Conservation (phyloP, 2,888 invertebrate genomes). For the Sarcophaga subvicina region DNA sequence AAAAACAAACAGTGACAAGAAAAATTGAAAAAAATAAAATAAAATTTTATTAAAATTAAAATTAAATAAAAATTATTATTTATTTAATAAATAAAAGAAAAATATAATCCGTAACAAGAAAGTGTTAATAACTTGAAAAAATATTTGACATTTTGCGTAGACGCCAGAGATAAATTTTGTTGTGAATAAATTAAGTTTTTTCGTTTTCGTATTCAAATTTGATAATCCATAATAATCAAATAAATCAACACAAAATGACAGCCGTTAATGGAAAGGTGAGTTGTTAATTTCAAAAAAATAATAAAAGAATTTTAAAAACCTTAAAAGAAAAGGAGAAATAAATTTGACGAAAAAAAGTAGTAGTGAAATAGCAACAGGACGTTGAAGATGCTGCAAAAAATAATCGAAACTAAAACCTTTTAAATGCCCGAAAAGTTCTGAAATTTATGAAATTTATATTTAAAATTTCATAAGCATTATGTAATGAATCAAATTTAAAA, state of each 20-base stretch:
- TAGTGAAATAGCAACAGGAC: too few species aligned
- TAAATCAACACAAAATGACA: slow-evolving; percentile 64
- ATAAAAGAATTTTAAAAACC: not conserved
- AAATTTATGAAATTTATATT: too few species aligned
- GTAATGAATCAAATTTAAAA: not conserved
- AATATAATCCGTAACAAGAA: slow-evolving; percentile 12
- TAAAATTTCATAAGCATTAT: too few species aligned
- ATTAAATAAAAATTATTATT: not conserved
- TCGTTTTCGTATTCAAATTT: slow-evolving; percentile 3
- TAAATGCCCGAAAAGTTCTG: too few species aligned
- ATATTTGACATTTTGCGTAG: slow-evolving; percentile 64
- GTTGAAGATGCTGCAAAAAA: too few species aligned
- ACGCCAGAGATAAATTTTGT: not conserved
- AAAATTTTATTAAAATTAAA: slow-evolving; percentile 13
- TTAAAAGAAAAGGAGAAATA: not conserved
- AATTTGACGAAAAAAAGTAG: not conserved
- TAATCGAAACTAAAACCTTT: too few species aligned
- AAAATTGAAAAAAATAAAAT: slow-evolving; percentile 22
- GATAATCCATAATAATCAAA: slow-evolving; percentile 29
- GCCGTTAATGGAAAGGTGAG: slow-evolving; percentile 66
- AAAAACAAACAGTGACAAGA: slow-evolving; percentile 13
- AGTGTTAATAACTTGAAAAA: slow-evolving; percentile 61
- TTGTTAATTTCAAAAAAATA: slow-evolving; percentile 35
- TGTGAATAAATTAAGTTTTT: slow-evolving; percentile 21
- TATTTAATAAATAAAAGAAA: not conserved